phyloP scores from a whole-genome alignment of 2,113 vertebrate genomes.

The Hucho hucho region DNA sequence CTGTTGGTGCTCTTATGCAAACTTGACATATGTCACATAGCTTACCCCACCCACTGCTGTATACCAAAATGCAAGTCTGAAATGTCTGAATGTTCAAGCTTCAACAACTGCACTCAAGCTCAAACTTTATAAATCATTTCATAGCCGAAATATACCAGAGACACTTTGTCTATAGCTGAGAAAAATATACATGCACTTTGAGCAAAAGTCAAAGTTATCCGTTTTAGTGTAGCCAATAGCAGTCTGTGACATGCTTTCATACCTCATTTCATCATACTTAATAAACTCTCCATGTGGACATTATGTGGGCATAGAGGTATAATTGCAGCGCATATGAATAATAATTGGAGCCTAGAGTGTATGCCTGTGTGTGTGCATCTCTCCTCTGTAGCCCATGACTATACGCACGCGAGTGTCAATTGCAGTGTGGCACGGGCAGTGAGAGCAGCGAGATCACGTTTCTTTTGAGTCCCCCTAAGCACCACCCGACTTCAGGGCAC shows the following conservation, averaged over 20 bases:
- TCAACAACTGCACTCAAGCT: no score
- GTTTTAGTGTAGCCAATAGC: not conserved
- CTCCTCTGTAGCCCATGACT: not conserved
- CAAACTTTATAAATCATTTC: no score
- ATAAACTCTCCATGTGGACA: not conserved
- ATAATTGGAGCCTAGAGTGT: not conserved
- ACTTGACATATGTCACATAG: no score
- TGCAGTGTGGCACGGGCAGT: slow-evolving; percentile 29
- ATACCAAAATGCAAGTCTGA: no score
- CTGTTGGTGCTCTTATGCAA: no score
- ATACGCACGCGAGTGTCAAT: slow-evolving; percentile 21
- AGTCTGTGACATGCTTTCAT: not conserved
- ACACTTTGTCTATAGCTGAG: not conserved
- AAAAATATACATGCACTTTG: not conserved
- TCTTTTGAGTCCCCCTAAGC: slow-evolving; percentile 24
- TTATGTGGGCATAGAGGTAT: not conserved
- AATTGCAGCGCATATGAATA: not conserved
- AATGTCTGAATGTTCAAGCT: no score
- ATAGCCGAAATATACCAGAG: not conserved
- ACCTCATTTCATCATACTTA: not conserved
- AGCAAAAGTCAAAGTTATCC: not conserved
- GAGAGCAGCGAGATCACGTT: slow-evolving; percentile 52
- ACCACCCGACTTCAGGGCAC: slow-evolving; percentile 12
- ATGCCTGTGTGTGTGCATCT: slow-evolving; percentile 31
- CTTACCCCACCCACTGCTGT: no score